Conservation (phyloP, 2,888 invertebrate species). For the Stenichneumon culpator region DNA sequence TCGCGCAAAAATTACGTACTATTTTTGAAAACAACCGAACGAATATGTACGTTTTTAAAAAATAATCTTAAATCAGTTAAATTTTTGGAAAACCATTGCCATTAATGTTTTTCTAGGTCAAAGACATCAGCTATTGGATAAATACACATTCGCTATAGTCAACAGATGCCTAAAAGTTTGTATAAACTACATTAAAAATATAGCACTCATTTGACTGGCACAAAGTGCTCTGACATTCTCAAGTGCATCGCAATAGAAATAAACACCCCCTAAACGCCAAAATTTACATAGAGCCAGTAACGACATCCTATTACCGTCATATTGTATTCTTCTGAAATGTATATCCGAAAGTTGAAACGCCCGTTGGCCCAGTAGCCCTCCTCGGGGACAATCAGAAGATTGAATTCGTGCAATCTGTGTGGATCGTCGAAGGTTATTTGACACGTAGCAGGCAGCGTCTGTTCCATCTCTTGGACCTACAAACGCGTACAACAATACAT, state of each 20-base stretch:
- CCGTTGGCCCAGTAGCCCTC: conserved; percentile 97
- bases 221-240: too few species aligned
- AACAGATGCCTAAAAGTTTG: too few species aligned
- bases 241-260: background rate
- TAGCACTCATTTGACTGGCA: too few species aligned
- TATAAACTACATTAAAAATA: too few species aligned
- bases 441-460: conserved; percentile 93
- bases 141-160: too few species aligned
- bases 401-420: conserved; percentile 93
- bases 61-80: too few species aligned
- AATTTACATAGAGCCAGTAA: background rate
- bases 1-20: too few species aligned
- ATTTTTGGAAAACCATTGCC: too few species aligned
- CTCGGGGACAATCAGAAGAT: conserved; percentile 91
- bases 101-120: too few species aligned
- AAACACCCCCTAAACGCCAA: background rate
- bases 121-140: too few species aligned
- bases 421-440: conserved; percentile 93
- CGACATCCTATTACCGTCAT: conserved; percentile 91
- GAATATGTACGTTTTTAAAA: too few species aligned
- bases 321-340: conserved; percentile 97
- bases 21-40: too few species aligned
- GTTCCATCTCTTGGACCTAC: conserved; percentile 93
- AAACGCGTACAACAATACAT: background rate
- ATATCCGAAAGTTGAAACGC: conserved; percentile 93